phyloP scores from a whole-genome alignment of 2,888 invertebrate species.

The Eubasilissa splendida region DNA sequence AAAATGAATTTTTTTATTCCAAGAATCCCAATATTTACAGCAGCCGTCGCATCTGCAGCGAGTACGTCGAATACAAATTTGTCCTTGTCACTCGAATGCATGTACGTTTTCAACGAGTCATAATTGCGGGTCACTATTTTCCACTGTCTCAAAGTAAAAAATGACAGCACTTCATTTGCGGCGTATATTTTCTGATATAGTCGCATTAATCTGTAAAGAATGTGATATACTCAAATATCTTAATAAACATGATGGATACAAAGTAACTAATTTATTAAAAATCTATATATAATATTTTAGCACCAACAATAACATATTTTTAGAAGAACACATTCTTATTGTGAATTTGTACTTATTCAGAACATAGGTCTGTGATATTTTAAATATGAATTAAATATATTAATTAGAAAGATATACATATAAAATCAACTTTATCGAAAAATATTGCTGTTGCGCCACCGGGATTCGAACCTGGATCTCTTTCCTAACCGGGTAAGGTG shows the following conservation, averaged over 20 bases:
- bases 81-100: slow-evolving; percentile 36
- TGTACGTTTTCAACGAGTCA: slow-evolving; percentile 27
- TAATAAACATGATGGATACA: slow-evolving; percentile 11
- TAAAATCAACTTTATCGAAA: too few relatives aligned
- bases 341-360: too few relatives aligned
- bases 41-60: not conserved
- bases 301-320: too few relatives aligned
- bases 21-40: not conserved
- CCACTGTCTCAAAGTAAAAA: slow-evolving; percentile 75
- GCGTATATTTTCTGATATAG: slow-evolving; percentile 73
- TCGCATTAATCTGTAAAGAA: slow-evolving; percentile 69
- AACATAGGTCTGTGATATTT: too few relatives aligned
- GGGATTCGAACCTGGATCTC: too few relatives aligned
- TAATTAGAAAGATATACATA: too few relatives aligned
- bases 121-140: slow-evolving; percentile 68
- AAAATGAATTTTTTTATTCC: slow-evolving; percentile 52
- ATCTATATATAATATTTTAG: too few relatives aligned
- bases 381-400: too few relatives aligned
- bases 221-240: not conserved
- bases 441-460: too few relatives aligned
- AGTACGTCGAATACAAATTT: slow-evolving; percentile 37
- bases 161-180: slow-evolving; percentile 70
- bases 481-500: too few relatives aligned
- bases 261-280: too few relatives aligned
- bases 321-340: too few relatives aligned